Base-by-base conservation (phyloP, 2,888 invertebrate species). In the Scaptomyza caliginosa region DNA sequence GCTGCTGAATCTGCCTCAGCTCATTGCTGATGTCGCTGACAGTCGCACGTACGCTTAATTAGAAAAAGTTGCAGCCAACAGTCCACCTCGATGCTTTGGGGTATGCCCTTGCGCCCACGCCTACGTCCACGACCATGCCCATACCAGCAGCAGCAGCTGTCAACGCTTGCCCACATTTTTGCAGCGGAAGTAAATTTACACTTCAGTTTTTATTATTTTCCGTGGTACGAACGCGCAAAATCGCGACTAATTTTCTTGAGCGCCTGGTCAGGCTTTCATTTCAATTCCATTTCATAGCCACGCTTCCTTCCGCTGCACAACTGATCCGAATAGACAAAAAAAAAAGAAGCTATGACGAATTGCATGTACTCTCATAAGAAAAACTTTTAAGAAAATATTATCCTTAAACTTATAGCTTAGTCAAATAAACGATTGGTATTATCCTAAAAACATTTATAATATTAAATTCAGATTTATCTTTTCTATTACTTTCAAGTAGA, bases 31-130 rank as follows among this genome's bases (percentile, higher is more conserved):
- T 67, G 74, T 66, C 67, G 72, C 77, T 77, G 83, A 85, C 83
- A 83, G 75, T 67, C 60, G 74, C 86, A 84, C 83, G 83, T 86
- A 78, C 83, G 83, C 76, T 86, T 86, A 84, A 86, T 86, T 84
- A 84, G 83, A 83, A 86, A 83, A 83, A 81, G 71, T 72, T 85
- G 79, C 66, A 69, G 24, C 42, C n/a, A n/a, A n/a, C n/a, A n/a
- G 65, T 52, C 62, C 65, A 67, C 66, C 67, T 64, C 54, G 42
- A 49, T 46, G 52, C 74, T 65, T 52, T 49, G 39, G 57, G 50
- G 30, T 58, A 43, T n/a, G 54, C 32, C 50, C 40, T 55, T 45
- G 23, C 21, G 56, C 36, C 52, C 57, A 17, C 24, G 10, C 38
- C 50, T 26, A 38, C 30, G 10, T 28, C 34, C 13, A 43, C 21